A percentile compares a stretch with the other conserved stretches of the same genome.
Conservation (phyloP, 2,797 vertebrate species). For the Urosaurus nigricauda region DNA sequence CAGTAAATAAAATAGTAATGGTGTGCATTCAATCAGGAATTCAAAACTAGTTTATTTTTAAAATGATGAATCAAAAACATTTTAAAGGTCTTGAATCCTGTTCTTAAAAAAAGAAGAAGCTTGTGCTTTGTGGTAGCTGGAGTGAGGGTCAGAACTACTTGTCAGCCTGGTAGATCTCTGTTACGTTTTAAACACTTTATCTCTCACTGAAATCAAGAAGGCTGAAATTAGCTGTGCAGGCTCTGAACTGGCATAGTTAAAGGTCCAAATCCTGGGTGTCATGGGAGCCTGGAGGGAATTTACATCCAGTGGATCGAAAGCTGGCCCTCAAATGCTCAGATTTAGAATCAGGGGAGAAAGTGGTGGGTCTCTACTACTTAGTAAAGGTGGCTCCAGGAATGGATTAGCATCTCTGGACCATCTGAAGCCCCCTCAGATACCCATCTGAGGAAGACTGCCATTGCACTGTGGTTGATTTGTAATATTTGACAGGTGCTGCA, state of each 20-base stretch:
- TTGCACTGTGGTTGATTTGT: background rate
- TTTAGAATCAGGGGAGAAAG: background rate
- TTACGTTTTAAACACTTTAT: background rate
- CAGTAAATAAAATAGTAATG: background rate
- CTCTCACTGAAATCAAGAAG: background rate
- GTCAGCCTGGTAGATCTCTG: background rate
- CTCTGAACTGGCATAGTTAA: background rate
- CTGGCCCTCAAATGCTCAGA: background rate
- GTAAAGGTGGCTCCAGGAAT: no score
- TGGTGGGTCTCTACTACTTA: background rate
- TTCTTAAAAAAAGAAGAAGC: background rate
- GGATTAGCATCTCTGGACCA: background rate
- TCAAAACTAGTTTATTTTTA: constrained; percentile 17
- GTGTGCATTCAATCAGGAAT: background rate
- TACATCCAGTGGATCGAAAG: background rate
- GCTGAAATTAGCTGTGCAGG: background rate
- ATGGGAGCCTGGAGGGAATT: background rate
- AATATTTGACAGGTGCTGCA: constrained; percentile 5
- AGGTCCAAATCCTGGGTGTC: background rate
- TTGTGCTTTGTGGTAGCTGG: accelerated
- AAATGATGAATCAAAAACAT: background rate
- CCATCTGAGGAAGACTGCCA: background rate
- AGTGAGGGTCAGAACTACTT: background rate
- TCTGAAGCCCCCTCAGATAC: background rate
- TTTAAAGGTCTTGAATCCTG: background rate